Conservation (phyloP, 2,888 invertebrate species). For the Diaprepes abbreviatus region DNA sequence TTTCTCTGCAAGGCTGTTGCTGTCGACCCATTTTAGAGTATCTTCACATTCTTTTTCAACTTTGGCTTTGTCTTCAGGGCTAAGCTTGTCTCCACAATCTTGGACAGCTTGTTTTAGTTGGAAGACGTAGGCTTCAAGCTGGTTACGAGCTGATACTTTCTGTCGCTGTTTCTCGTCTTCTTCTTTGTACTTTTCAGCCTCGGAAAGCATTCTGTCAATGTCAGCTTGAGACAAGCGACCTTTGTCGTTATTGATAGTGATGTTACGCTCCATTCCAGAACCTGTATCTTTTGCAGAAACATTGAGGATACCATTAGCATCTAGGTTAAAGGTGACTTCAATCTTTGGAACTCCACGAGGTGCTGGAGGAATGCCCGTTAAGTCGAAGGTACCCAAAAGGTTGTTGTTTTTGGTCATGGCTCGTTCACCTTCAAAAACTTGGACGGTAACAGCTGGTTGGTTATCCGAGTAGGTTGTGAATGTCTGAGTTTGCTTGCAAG, state of each 20-base stretch:
- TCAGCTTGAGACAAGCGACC: conserved; percentile 47
- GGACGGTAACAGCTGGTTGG: conserved; percentile 72
- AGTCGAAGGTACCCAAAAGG: conserved; percentile 75
- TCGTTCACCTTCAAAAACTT: conserved; percentile 79
- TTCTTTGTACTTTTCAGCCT: conserved; percentile 46
- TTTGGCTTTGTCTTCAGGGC: conserved; percentile 68
- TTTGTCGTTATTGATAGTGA: conserved; percentile 79
- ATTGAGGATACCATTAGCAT: conserved; percentile 80
- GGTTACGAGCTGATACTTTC: conserved; percentile 78
- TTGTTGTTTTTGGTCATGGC: conserved; percentile 88
- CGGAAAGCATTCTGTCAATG: conserved; percentile 47
- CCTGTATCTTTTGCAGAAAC: conserved; percentile 73
- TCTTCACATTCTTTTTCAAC: conserved; percentile 72
- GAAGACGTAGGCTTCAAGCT: conserved; percentile 79
- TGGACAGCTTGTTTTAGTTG: conserved; percentile 78
- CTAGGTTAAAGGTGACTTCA: conserved; percentile 80
- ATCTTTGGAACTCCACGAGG: conserved; percentile 79
- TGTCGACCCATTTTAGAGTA: conserved; percentile 79
- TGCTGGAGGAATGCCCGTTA: conserved; percentile 80
- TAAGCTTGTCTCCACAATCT: conserved; percentile 75
- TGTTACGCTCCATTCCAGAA: conserved; percentile 78
- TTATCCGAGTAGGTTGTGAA: conserved; percentile 80
- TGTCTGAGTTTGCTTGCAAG: conserved; percentile 71
- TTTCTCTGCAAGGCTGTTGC: conserved; percentile 74
- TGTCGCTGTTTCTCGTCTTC: conserved; percentile 77